Evolutionary conservation across 2,113 vertebrate species (phyloP), one percentile per base, ranked within the genome.

Genomic region (Progne subis): DNA sequence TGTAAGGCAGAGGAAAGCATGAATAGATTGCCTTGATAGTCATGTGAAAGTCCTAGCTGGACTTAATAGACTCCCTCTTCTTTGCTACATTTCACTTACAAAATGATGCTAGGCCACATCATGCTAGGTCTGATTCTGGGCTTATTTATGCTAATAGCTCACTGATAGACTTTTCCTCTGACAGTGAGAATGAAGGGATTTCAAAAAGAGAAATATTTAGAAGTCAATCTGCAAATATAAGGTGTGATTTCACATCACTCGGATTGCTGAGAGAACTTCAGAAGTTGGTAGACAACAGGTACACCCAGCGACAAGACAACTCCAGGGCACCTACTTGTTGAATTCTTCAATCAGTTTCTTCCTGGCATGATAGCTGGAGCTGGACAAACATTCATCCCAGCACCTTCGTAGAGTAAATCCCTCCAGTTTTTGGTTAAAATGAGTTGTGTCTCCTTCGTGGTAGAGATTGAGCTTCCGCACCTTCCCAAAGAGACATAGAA

Each of bases 311-410:
- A 70, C 34, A 61, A 55, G 24, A 59, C 69, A 67, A 34, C 47
- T 84, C 44, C n/a, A 75, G 41, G 46, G 52, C 5, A 49, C 95
- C 70, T 87, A 99, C 99, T 91, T 98, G 98, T 99, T 99, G 95
- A 98, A 99, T n/a, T 98, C 98, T 57, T 99, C 98, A 8, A 99
- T 82, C 11, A 97, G 91, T 4, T 68, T 97, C 86, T 93, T 98
- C 63, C 98, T 98, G 29, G 96, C 68, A 0, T 98, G 82, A 86
- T 98, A 99, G 34, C 94, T 85, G 6, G 98, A 98, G 32, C 97
- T 98, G 26, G 69, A 79, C 69, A 99, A 90, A 75, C 99, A 99
- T 63, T 99, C 98, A 8, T 99, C 98, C 99, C 99, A 99, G 96
- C 99, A 99, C 69, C 98, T 98, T 60, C 56, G 85, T 57, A 99